Base-by-base conservation (phyloP, 2,888 invertebrate species). In the Drosophila pegasa region DNA sequence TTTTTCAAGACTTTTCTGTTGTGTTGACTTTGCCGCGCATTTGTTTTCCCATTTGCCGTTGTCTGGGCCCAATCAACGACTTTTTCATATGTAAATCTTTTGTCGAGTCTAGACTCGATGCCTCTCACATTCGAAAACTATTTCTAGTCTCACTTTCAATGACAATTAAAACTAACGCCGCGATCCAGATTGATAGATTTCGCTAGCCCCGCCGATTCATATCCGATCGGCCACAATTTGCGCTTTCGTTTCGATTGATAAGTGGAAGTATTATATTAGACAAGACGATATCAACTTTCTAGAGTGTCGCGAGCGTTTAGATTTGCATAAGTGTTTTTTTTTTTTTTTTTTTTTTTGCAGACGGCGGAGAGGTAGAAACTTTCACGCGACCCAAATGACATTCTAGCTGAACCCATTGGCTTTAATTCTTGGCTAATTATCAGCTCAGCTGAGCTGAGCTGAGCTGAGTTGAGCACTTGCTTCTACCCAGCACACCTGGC, bases 321-420 rank as follows among this genome's bases (percentile, higher is more conserved):
- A 82, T 84, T 82, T 81, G 80, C 84, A 81, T 82, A 84, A 78
- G 43, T 78, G 68, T 75, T 71, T 65, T n/a, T n/a, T n/a, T n/a
- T n/a, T n/a, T n/a, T n/a, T n/a, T n/a, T n/a, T n/a, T n/a, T n/a
- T n/a, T n/a, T n/a, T 25, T 3, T 71, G 59, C 61, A 38, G 57
- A 50, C 61, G 5, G 45, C 29, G 9, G 5, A 25, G 16, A 9
- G n/a, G n/a, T n/a, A 18, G 6, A 14, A 69, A 84, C 81, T 82
- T 82, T 82, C 81, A 65, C 84, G 72, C 64, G 64, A 75, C 72
- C 75, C 71, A 72, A 68, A 75, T 75, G 75, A 72, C 72, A 75
- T 72, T 75, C 71, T 55, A 61, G 58, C 40, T 68, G 56, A 72
- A 55, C 62, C 47, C 62, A 56, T 57, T 74, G 48, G 29, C 51